Percentiles rank a stretch among this genome's conserved stretches.
Evolutionary conservation across 2,888 invertebrate species (phyloP).

Genomic region (Hyles lineata): DNA sequence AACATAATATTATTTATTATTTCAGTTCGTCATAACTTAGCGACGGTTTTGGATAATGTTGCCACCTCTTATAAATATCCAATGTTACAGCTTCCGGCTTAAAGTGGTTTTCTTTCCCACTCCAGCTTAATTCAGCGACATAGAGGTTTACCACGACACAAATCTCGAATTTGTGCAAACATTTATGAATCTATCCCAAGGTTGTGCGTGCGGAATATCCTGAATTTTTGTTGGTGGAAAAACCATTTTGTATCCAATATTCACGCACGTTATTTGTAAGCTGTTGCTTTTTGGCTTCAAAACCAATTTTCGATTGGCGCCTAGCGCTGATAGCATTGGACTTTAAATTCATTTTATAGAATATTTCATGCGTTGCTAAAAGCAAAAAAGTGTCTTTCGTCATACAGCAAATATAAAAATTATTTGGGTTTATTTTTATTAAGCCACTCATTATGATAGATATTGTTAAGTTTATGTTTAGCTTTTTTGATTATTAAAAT

Average conservation of each 20-base stretch:
- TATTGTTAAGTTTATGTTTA: too few relatives aligned
- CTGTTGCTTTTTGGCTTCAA: slow-evolving; percentile 7
- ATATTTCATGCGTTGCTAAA: neutral
- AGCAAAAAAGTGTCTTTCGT: neutral
- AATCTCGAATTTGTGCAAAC: neutral
- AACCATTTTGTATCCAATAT: neutral
- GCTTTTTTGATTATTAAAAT: too few relatives aligned
- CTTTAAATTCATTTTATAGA: slow-evolving; percentile 23
- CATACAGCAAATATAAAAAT: neutral
- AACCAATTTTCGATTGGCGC: neutral
- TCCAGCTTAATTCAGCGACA: too few relatives aligned
- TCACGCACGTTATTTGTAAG: slow-evolving; percentile 1
- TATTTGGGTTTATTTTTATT: too few relatives aligned
- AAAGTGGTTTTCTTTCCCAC: too few relatives aligned
- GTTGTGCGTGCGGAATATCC: neutral
- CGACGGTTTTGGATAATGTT: too few relatives aligned
- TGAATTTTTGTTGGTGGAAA: neutral
- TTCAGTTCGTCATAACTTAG: too few relatives aligned
- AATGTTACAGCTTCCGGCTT: too few relatives aligned
- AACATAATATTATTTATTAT: too few relatives aligned
- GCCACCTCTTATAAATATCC: too few relatives aligned
- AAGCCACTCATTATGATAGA: too few relatives aligned
- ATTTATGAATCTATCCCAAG: neutral
- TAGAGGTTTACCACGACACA: too few relatives aligned
- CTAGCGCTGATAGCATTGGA: slow-evolving; percentile 12